Base-by-base conservation (phyloP, 2,113 vertebrate species). In the Siniperca knerii region DNA sequence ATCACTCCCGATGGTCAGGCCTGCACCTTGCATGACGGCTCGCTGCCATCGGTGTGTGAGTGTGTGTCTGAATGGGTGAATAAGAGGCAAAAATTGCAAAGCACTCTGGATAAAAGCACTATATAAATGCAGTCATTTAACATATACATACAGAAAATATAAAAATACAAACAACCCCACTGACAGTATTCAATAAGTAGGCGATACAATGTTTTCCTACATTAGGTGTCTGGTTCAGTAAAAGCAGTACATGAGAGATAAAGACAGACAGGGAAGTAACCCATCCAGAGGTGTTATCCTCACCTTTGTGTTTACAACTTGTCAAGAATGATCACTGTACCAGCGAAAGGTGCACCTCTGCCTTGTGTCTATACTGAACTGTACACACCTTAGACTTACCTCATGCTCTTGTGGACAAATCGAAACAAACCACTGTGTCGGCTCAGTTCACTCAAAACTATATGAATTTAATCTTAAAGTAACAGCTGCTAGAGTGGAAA, bases 261-360 rank as follows among this genome's bases (percentile, higher is more conserved):
- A 58, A 71, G 76, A 61, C 74, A 73, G 78, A 84, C 75, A 73
- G 48, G 40, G 54, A 81, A 48, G 74, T 68, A 64, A 64, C 52
- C 65, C 46, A 70, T 84, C 80, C 65, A 23, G 50, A 83, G 80
- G 84, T 42, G 23, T 77, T 72, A 61, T 68, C 67, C 60, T 73
- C 86, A 54, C 80, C 48, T 85, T 82, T 75, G 74, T 84, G 88
- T 87, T 92, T 86, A 82, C 84, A 82, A 29, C 55, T 71, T 92
- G 83, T 73, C 85, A 70, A 64, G 72, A 87, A 29, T 25, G 44
- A 82, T 83, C 52, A 81, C 11, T 46, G 68, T 72, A 50, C 7
- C 20, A 20, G 60, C 44, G 82, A 87, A 42, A 79, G 70, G 66
- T 57, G 64, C 50, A 23, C 29, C 50, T 79, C 54, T 61, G n/a